Percentiles rank a stretch among this genome's conserved stretches.
Evolutionary conservation across 2,888 invertebrate genomes (phyloP).

Genomic region (Mellilla xanthometata): DNA sequence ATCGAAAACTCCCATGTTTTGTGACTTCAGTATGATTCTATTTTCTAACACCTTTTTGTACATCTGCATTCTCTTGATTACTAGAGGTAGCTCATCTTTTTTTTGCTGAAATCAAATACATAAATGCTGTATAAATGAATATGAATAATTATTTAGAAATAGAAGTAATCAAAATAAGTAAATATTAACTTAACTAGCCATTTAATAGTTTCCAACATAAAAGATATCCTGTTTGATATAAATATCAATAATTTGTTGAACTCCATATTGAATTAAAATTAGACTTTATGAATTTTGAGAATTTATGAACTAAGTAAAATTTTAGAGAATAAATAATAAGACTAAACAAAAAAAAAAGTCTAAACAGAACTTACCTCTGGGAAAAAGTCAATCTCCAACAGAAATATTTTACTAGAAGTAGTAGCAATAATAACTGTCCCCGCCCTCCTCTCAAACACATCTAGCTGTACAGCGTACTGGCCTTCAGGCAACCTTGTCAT

Average conservation of each 20-base stretch:
- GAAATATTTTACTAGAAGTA: conserved; percentile 58
- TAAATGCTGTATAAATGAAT: neutral
- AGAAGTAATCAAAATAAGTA: neutral
- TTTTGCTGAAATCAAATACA: conserved; percentile 50
- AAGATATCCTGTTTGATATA: too few species aligned
- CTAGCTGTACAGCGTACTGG: conserved; percentile 60
- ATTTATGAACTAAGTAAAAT: too few species aligned
- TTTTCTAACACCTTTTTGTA: conserved; percentile 59
- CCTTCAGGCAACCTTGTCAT: conserved; percentile 54
- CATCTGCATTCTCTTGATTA: conserved; percentile 48
- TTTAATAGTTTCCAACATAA: too few species aligned
- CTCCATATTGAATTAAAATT: too few species aligned
- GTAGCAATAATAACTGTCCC: conserved; percentile 60
- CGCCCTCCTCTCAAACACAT: conserved; percentile 60
- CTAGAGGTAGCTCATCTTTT: conserved; percentile 43
- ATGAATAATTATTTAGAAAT: neutral
- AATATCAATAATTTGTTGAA: too few species aligned
- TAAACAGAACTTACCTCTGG: conserved; percentile 65
- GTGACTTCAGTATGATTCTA: conserved; percentile 44
- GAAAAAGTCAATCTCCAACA: conserved; percentile 60
- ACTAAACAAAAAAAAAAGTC: too few species aligned
- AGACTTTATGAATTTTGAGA: too few species aligned
- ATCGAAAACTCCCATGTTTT: neutral
- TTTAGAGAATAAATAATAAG: too few species aligned
- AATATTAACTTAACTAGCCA: too few species aligned